phyloP scores from a whole-genome alignment of 2,113 vertebrate species.

The Otus sunia region DNA sequence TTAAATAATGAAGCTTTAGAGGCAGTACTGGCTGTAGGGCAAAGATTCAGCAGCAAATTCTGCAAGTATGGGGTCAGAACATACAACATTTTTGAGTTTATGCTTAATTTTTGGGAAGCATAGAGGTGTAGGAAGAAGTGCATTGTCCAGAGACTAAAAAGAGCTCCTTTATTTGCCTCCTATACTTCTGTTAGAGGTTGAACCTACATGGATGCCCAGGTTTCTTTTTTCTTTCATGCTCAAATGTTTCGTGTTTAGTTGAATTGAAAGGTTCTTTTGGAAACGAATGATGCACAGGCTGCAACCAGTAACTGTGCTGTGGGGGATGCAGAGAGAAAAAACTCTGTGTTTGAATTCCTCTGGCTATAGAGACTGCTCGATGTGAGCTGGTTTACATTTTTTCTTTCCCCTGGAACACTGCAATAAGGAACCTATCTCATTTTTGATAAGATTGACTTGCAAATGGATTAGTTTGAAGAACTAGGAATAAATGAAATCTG shows the following conservation, averaged over 20 bases:
- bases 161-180: background rate
- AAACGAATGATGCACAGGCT: background rate
- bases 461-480: conserved; percentile 49
- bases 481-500: conserved; percentile 16
- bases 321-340: background rate
- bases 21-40: background rate
- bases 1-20: background rate
- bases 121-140: background rate
- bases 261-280: background rate
- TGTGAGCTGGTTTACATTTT: background rate
- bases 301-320: background rate
- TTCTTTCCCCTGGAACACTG: background rate
- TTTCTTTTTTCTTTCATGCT: background rate
- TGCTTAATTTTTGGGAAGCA: background rate
- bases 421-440: background rate
- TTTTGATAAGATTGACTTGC: conserved; percentile 19
- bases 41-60: background rate
- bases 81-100: background rate
- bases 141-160: background rate
- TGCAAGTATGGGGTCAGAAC: background rate
- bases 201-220: background rate
- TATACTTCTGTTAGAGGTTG: background rate
- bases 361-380: background rate
- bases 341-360: background rate
- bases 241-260: background rate